Percentiles rank a stretch among this genome's conserved stretches.
Conservation (phyloP, 1,140 invertebrate genomes). For the Plodia interpunctella region DNA sequence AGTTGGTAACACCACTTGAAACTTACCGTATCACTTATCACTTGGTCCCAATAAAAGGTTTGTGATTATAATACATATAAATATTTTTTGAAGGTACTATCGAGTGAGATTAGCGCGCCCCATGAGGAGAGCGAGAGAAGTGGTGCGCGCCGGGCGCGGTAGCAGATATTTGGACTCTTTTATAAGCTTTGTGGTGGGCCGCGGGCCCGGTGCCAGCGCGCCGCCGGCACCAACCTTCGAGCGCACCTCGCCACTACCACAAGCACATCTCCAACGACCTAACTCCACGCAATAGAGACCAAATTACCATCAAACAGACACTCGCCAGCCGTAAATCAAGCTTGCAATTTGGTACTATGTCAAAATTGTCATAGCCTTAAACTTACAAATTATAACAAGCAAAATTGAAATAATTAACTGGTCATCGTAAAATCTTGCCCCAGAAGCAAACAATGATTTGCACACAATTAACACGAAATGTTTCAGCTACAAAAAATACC, state of each 20-base stretch:
- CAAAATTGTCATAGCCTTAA: slow-evolving; percentile 47
- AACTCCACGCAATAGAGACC: slow-evolving; percentile 26
- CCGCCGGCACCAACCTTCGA: slow-evolving; percentile 33
- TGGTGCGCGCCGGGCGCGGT: slow-evolving; percentile 68
- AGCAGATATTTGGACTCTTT: slow-evolving; percentile 59
- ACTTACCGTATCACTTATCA: slow-evolving; percentile 75
- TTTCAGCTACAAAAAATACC: too few species aligned
- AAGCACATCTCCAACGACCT: slow-evolving; percentile 15
- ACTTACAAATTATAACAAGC: slow-evolving; percentile 46
- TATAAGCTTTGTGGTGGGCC: slow-evolving; percentile 67
- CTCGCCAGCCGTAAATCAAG: slow-evolving; percentile 19
- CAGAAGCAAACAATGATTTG: neutral
- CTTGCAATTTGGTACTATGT: slow-evolving; percentile 19
- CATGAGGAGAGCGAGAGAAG: slow-evolving; percentile 64
- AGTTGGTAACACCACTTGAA: slow-evolving; percentile 48
- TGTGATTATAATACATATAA: slow-evolving; percentile 43
- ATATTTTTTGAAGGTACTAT: slow-evolving; percentile 56
- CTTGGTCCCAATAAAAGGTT: slow-evolving; percentile 66
- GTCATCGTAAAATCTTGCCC: neutral
- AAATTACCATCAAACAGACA: slow-evolving; percentile 25
- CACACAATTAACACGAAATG: neutral
- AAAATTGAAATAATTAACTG: slow-evolving; percentile 26
- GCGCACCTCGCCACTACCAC: slow-evolving; percentile 14
- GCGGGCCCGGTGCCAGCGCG: slow-evolving; percentile 61
- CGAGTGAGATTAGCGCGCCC: slow-evolving; percentile 67